Evolutionary conservation across 2,113 vertebrate genomes (phyloP).

Genomic region (Antidorcas marsupialis): DNA sequence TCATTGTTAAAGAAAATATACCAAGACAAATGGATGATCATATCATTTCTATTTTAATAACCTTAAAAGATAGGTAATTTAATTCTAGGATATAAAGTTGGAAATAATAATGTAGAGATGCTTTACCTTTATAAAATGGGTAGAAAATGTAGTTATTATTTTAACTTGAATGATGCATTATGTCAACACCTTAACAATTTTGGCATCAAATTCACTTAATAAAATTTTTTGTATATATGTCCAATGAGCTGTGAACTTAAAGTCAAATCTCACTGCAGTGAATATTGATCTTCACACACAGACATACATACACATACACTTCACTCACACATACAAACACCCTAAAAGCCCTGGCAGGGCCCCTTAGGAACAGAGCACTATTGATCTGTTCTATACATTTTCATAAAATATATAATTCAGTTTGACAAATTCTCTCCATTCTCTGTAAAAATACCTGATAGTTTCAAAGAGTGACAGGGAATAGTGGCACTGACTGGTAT

Average conservation of each 20-base stretch:
- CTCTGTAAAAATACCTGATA: background rate
- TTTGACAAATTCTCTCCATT: background rate
- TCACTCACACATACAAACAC: background rate
- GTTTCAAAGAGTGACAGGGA: background rate
- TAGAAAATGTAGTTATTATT: conserved; percentile 28
- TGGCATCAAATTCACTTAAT: background rate
- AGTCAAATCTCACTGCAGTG: background rate
- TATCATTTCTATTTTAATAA: conserved; percentile 49
- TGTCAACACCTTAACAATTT: conserved; percentile 11
- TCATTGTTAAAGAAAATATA: conserved; percentile 41
- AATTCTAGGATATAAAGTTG: background rate
- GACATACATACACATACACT: background rate
- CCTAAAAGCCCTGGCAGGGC: background rate
- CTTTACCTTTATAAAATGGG: background rate
- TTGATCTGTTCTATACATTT: background rate
- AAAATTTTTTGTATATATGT: background rate
- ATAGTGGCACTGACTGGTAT: background rate
- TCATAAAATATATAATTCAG: background rate
- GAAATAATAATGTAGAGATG: conserved; percentile 63
- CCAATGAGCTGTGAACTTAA: background rate
- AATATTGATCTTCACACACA: background rate
- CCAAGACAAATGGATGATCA: conserved; percentile 24
- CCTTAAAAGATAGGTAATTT: background rate
- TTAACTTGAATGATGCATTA: conserved; percentile 46
- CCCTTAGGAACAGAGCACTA: background rate